Evolutionary conservation across 2,888 invertebrate genomes (phyloP).

Genomic region (Galerucella pusilla): DNA sequence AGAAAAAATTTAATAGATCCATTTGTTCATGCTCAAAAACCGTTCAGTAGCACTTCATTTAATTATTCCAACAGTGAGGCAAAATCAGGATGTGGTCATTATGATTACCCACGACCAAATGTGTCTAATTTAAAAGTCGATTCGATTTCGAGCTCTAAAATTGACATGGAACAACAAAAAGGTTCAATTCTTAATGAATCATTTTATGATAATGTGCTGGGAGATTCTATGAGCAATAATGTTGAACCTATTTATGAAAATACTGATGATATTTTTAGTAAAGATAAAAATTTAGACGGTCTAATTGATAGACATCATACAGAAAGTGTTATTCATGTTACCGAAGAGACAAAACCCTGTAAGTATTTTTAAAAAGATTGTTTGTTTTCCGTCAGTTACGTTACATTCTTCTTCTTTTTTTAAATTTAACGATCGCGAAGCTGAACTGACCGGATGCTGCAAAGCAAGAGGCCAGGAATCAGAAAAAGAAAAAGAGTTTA

Average conservation of each 20-base stretch:
- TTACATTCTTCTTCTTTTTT: no score
- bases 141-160: not conserved
- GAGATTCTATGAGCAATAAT: not conserved
- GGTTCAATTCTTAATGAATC: not conserved
- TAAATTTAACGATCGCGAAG: no score
- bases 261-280: not conserved
- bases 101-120: not conserved
- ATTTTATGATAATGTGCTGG: not conserved
- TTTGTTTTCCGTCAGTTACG: no score
- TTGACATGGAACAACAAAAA: not conserved
- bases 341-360: not conserved
- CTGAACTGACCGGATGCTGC: no score
- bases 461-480: no score
- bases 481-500: no score
- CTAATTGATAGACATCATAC: not conserved
- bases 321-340: not conserved
- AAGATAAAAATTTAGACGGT: not conserved
- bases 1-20: not conserved
- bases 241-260: not conserved
- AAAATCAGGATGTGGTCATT: not conserved
- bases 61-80: not conserved
- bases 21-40: not conserved
- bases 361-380: not conserved
- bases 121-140: not conserved
- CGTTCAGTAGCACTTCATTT: not conserved